Conservation (phyloP, 2,888 invertebrate genomes). For the Sarcophaga caerulescens region DNA sequence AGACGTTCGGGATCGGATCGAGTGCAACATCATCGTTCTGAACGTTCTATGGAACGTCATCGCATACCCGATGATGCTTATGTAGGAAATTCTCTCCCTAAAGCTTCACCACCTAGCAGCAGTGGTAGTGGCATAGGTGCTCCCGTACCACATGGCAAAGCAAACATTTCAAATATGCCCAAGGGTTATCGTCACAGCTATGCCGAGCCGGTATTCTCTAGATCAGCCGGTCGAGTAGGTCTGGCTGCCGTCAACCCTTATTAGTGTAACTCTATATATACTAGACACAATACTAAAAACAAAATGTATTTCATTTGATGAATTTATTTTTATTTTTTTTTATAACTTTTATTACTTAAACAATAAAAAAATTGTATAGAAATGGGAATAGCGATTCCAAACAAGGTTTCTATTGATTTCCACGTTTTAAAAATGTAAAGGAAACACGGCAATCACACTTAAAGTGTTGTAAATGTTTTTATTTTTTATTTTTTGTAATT, state of each 20-base stretch:
- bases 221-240: slow-evolving; percentile 80
- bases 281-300: slow-evolving; percentile 12
- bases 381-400: too few species aligned
- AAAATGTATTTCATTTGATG: slow-evolving; percentile 14
- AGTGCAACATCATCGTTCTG: slow-evolving; percentile 44
- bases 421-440: too few species aligned
- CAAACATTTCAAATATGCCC: slow-evolving; percentile 76
- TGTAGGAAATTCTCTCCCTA: slow-evolving; percentile 70
- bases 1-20: slow-evolving; percentile 59
- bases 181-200: slow-evolving; percentile 81
- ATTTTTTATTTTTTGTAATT: background rate
- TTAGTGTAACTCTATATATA: slow-evolving; percentile 60
- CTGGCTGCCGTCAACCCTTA: slow-evolving; percentile 81
- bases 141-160: slow-evolving; percentile 74
- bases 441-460: slow-evolving; percentile 12
- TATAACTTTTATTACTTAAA: background rate
- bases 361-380: too few species aligned
- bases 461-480: slow-evolving; percentile 30
- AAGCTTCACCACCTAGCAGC: slow-evolving; percentile 72
- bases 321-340: slow-evolving; percentile 19
- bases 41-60: slow-evolving; percentile 69
- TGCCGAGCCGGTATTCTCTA: slow-evolving; percentile 80
- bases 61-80: slow-evolving; percentile 68
- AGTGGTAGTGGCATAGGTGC: slow-evolving; percentile 64
- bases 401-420: too few species aligned